A percentile compares a stretch with the other conserved stretches of the same genome.
Evolutionary conservation across 2,113 vertebrate species (phyloP).

Genomic region (Gasterosteus aculeatus): DNA sequence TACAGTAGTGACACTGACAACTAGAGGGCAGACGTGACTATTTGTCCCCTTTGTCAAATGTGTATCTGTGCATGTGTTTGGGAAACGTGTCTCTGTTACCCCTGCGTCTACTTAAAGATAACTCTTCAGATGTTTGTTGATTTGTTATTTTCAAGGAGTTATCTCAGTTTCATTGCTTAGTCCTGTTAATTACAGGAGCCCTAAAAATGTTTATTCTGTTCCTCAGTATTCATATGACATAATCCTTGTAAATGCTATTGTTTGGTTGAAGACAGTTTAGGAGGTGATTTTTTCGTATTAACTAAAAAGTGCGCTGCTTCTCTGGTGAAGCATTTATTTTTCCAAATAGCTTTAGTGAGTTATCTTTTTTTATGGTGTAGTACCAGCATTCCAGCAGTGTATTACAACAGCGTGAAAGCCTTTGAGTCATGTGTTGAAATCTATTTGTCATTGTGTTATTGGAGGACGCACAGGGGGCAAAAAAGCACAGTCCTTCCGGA

Average conservation of each 20-base stretch:
- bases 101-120: background rate
- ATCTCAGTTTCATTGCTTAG: background rate
- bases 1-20: conserved; percentile 60
- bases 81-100: background rate
- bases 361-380: conserved; percentile 40
- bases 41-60: conserved; percentile 45
- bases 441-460: conserved; percentile 89
- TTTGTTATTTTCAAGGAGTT: background rate
- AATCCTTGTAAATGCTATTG: background rate
- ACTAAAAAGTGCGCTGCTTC: background rate
- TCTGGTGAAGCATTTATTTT: background rate
- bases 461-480: conserved; percentile 81
- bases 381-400: conserved; percentile 86
- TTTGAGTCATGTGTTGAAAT: conserved; percentile 92
- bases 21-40: conserved; percentile 79
- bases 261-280: background rate
- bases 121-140: background rate
- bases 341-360: conserved; percentile 6
- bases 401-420: conserved; percentile 85
- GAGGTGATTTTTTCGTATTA: background rate
- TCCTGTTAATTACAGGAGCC: background rate
- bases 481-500: conserved; percentile 90
- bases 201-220: background rate
- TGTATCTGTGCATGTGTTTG: conserved; percentile 9
- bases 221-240: background rate